These are phyloP conservation scores for Chymomyza procnemis DNA, from an alignment of 2,888 invertebrate genomes.

Conservation along the genomic window DNA sequence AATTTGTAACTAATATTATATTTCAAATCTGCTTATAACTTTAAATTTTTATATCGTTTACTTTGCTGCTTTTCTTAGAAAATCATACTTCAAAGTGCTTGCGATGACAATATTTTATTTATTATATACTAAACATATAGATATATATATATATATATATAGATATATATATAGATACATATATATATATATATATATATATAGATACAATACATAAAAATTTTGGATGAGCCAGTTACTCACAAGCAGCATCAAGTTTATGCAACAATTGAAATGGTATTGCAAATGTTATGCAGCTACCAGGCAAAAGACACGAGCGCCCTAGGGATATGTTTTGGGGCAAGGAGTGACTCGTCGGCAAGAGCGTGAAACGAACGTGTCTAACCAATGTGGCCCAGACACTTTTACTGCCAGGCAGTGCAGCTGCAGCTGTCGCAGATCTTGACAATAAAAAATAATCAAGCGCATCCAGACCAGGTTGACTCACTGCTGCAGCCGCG, in stretches of 20 bases:
- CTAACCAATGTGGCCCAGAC: conserved; percentile 14
- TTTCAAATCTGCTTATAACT: too few species aligned
- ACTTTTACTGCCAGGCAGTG: conserved; percentile 9
- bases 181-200: neutral
- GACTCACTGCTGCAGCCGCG: neutral
- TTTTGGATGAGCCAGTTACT: neutral
- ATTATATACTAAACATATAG: neutral
- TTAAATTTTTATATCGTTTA: too few species aligned
- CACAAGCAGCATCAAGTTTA: neutral
- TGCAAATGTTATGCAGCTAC: conserved; percentile 57
- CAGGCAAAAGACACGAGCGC: conserved; percentile 36
- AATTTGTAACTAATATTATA: too few species aligned
- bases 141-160: neutral
- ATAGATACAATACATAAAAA: neutral
- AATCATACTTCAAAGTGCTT: neutral
- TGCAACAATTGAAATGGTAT: conserved; percentile 43
- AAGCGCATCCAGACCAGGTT: conserved; percentile 21
- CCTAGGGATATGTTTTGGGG: conserved; percentile 41
- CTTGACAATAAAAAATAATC: conserved; percentile 60
- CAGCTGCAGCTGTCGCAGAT: conserved; percentile 6
- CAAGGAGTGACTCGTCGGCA: conserved; percentile 2
- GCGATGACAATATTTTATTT: neutral
- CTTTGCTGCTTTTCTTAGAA: neutral
- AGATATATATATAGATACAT: neutral
- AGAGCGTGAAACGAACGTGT: conserved; percentile 11